Evolutionary conservation across 2,888 invertebrate species (phyloP).

Genomic region (Hypolimnas misippus): DNA sequence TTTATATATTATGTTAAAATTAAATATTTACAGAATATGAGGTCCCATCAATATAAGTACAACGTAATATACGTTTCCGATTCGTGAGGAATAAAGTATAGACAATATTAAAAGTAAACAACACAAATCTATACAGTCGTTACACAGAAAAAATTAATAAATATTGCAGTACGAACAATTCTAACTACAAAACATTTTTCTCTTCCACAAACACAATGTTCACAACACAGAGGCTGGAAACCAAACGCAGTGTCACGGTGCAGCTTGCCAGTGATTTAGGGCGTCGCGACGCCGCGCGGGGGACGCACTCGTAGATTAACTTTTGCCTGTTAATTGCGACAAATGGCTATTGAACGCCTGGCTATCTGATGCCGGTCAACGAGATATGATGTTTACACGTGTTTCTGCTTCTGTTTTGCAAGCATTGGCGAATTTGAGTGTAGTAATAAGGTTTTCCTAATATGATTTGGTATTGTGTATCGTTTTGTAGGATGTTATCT

Average conservation of each 20-base stretch:
- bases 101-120: too few species aligned
- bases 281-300: constrained; percentile 65
- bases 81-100: too few species aligned
- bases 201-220: constrained; percentile 8
- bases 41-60: too few species aligned
- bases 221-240: constrained; percentile 30
- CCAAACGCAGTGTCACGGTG: constrained; percentile 47
- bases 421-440: too few species aligned
- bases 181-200: background rate
- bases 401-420: background rate
- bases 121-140: too few species aligned
- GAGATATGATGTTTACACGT: background rate
- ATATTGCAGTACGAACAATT: background rate
- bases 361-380: constrained; percentile 52
- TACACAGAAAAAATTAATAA: too few species aligned
- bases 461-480: too few species aligned
- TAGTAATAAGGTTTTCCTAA: too few species aligned
- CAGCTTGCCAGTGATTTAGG: constrained; percentile 68
- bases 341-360: constrained; percentile 65
- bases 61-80: too few species aligned
- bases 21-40: too few species aligned
- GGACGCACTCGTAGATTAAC: constrained; percentile 68
- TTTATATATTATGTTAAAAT: too few species aligned
- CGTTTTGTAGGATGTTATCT: too few species aligned
- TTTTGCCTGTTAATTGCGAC: constrained; percentile 74